Percentiles rank a stretch among this genome's conserved stretches.
phyloP scores from a whole-genome alignment of 2,888 invertebrate genomes.

The Ectropis crepuscularia region DNA sequence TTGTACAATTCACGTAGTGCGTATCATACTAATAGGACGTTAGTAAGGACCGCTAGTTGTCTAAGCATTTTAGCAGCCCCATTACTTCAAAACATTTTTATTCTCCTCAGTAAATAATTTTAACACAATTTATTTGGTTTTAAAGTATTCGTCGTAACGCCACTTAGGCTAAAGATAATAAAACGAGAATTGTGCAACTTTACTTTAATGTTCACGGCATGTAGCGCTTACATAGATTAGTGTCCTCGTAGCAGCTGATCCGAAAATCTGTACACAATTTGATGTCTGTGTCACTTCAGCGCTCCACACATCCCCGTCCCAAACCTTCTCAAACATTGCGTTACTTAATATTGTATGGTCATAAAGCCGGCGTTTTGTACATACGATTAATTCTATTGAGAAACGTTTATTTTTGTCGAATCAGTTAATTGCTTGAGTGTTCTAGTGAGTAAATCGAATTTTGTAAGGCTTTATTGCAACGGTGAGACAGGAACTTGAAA shows the following conservation, averaged over 20 bases:
- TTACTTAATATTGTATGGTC: slow-evolving; percentile 42
- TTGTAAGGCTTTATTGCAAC: slow-evolving; percentile 10
- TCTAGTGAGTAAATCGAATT: slow-evolving; percentile 4
- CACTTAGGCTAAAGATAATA: no score
- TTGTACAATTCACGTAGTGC: no score
- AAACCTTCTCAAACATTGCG: slow-evolving; percentile 60
- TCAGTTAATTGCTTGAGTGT: slow-evolving; percentile 10
- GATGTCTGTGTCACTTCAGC: not conserved
- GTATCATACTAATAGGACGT: no score
- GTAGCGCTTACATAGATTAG: no score
- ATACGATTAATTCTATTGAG: slow-evolving; percentile 16
- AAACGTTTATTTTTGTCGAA: slow-evolving; percentile 23
- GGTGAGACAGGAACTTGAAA: slow-evolving; percentile 1
- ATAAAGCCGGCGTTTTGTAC: slow-evolving; percentile 12
- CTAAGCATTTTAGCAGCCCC: no score
- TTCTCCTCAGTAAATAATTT: no score
- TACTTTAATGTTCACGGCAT: no score
- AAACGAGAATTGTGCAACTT: no score
- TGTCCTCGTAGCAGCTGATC: not conserved
- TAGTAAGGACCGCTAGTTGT: no score
- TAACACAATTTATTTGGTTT: no score
- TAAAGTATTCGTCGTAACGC: no score
- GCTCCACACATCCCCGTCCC: slow-evolving; percentile 49
- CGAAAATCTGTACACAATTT: not conserved
- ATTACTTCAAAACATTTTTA: no score